Base-by-base conservation (phyloP, 1,140 invertebrate genomes). In the Trinorchestia longiramus region DNA sequence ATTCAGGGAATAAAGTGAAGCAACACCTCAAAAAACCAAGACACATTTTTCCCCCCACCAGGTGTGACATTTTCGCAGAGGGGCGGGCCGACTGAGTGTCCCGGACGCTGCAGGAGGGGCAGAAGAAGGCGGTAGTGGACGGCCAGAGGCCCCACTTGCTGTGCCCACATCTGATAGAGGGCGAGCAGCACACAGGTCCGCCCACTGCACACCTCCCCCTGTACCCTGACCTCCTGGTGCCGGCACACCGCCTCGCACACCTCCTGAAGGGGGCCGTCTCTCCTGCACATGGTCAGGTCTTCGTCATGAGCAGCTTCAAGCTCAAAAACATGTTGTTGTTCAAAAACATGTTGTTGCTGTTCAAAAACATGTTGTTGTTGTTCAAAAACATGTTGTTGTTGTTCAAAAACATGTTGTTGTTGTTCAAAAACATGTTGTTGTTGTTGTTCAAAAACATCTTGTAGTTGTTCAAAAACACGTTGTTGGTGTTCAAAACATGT, bases 131-230 rank as follows among this genome's bases (percentile, higher is more conserved):
- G 43, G 40, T n/a, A 94, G 41, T 47, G 41, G 11, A 8, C 8
- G 3, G 43, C 43, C 43, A 94, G 44, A 43, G 43, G 40, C 3
- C 43, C 43, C 41, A 40, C 40, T n/a, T 19, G 0, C 11, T 94
- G 41, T 6, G 92, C 92, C 92, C 92, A 94, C 43, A n/a, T 4
- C 36, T 40, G 43, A 44, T 45, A 94, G 44, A 94, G 43, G 43
- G 41, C 43, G 43, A 94, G 92, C 92, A 94, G 92, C 36, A 47
- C 43, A 94, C 41, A 19, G 8, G 43, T 94, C 43, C 92, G 92
- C 43, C 92, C 92, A 45, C 92, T 94, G 6, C 43, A 94, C 92
- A 94, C 92, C 40, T 94, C 92, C 19, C 92, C 92, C 44, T 43
- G 4, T 0, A 94, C 44, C 43, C 92, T 15, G 43, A 42, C 88